Conservation (phyloP, 2,797 vertebrate species). For the Zenarchopterus dispar region DNA sequence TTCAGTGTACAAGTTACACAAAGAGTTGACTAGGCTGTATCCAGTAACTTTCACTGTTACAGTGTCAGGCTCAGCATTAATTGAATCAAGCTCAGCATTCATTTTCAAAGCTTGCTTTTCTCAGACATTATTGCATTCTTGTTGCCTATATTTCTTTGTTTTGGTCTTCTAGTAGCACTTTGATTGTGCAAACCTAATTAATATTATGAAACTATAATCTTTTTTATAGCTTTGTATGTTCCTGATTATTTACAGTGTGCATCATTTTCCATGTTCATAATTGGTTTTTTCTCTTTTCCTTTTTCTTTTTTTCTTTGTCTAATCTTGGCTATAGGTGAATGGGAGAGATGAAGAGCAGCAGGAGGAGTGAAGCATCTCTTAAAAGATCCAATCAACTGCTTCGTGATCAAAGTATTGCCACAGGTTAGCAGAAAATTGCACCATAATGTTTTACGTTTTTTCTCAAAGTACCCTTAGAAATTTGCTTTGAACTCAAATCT, state of each 20-base stretch:
- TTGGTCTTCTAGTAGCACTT: not conserved
- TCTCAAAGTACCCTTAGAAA: not conserved
- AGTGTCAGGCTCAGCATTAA: not conserved
- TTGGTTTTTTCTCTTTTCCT: not conserved
- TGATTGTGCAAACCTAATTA: not conserved
- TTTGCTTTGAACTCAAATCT: not conserved
- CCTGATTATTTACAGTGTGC: not conserved
- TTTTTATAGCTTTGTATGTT: not conserved
- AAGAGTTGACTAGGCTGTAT: not conserved
- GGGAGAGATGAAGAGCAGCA: constrained; percentile 88
- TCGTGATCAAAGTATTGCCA: constrained; percentile 75
- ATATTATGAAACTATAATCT: not conserved
- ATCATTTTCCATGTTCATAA: too few species aligned
- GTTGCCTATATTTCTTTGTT: not conserved
- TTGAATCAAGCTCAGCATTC: not conserved
- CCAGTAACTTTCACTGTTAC: not conserved
- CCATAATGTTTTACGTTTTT: not conserved
- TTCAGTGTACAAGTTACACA: not conserved
- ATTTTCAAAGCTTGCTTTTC: not conserved
- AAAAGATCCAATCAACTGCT: constrained; percentile 78
- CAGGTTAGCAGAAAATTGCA: constrained; percentile 77
- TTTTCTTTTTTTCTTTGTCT: too few species aligned
- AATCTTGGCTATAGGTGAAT: constrained; percentile 77
- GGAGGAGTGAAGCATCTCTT: constrained; percentile 80
- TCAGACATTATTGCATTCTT: constrained; percentile 2